Evolutionary conservation across 2,113 vertebrate species (phyloP).

Genomic region (Perccottus glenii): DNA sequence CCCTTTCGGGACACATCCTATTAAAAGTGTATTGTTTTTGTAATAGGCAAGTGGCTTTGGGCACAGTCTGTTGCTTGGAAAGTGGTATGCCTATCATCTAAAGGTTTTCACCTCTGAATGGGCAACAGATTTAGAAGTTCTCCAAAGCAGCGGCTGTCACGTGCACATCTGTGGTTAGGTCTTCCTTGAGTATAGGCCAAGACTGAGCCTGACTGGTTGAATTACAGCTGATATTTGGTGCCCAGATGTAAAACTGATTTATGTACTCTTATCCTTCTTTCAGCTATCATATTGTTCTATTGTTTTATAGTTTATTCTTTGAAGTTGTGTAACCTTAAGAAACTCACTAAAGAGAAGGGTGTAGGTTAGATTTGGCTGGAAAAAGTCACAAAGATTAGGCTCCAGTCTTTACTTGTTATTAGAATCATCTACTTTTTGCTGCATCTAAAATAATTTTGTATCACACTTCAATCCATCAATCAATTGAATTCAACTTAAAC

Average conservation of each 20-base stretch:
- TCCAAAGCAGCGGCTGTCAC: slow-evolving; percentile 6
- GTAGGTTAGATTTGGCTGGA: neutral
- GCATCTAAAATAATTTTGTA: neutral
- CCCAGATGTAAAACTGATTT: slow-evolving; percentile 64
- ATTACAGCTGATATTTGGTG: slow-evolving; percentile 28
- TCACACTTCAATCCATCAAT: neutral
- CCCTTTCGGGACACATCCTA: slow-evolving; percentile 20
- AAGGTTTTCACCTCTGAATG: slow-evolving; percentile 38
- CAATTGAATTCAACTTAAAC: neutral
- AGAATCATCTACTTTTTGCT: neutral
- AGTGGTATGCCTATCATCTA: slow-evolving; percentile 24
- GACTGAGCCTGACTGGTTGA: slow-evolving; percentile 22
- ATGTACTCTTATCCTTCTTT: slow-evolving; percentile 41
- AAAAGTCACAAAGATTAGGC: too few species aligned
- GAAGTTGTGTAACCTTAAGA: slow-evolving; percentile 49
- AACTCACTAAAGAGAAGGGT: slow-evolving; percentile 13
- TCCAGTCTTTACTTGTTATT: too few species aligned
- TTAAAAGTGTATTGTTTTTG: slow-evolving; percentile 16
- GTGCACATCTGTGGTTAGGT: slow-evolving; percentile 20
- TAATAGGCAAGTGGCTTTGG: slow-evolving; percentile 22
- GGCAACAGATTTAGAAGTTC: slow-evolving; percentile 44
- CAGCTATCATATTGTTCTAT: slow-evolving; percentile 25
- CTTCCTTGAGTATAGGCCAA: neutral
- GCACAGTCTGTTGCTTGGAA: slow-evolving; percentile 34
- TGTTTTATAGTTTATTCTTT: slow-evolving; percentile 35